These are phyloP conservation scores for Meloe dianella DNA, from an alignment of 2,888 invertebrate species.

Conservation along the genomic window DNA sequence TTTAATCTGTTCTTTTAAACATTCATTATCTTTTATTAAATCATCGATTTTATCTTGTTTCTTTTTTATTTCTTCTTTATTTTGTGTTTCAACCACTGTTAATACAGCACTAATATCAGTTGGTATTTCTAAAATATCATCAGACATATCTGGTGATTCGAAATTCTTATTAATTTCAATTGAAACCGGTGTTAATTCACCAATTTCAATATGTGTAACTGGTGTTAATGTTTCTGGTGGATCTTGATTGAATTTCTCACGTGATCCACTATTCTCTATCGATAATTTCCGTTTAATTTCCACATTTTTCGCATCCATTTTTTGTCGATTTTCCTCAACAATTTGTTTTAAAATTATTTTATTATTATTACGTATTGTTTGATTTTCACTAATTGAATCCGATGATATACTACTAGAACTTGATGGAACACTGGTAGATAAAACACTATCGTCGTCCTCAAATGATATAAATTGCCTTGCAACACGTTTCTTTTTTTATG, in stretches of 20 bases:
- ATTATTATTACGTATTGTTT: slow-evolving; percentile 17
- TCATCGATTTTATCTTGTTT: slow-evolving; percentile 50
- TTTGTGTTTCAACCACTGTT: slow-evolving; percentile 54
- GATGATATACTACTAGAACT: slow-evolving; percentile 52
- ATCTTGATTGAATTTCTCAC: slow-evolving; percentile 47
- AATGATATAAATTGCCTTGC: slow-evolving; percentile 73
- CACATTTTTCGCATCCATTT: slow-evolving; percentile 25
- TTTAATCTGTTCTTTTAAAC: slow-evolving; percentile 81
- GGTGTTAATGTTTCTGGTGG: slow-evolving; percentile 59
- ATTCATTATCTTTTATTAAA: slow-evolving; percentile 76
- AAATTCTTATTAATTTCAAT: slow-evolving; percentile 48
- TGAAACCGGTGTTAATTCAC: slow-evolving; percentile 61
- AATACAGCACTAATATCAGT: slow-evolving; percentile 56
- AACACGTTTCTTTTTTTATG: slow-evolving; percentile 64
- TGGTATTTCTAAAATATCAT: slow-evolving; percentile 54
- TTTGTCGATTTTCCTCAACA: slow-evolving; percentile 35
- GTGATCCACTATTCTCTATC: slow-evolving; percentile 53
- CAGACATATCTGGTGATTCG: slow-evolving; percentile 49
- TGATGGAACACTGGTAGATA: slow-evolving; percentile 54
- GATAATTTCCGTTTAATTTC: slow-evolving; percentile 45
- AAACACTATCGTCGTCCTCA: slow-evolving; percentile 65
- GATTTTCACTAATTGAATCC: slow-evolving; percentile 42
- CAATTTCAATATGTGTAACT: slow-evolving; percentile 57
- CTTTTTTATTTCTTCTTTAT: slow-evolving; percentile 51
- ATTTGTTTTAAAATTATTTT: slow-evolving; percentile 36